Evolutionary conservation across 2,797 vertebrate species (phyloP).

Genomic region (Coracias cyanogaster): DNA sequence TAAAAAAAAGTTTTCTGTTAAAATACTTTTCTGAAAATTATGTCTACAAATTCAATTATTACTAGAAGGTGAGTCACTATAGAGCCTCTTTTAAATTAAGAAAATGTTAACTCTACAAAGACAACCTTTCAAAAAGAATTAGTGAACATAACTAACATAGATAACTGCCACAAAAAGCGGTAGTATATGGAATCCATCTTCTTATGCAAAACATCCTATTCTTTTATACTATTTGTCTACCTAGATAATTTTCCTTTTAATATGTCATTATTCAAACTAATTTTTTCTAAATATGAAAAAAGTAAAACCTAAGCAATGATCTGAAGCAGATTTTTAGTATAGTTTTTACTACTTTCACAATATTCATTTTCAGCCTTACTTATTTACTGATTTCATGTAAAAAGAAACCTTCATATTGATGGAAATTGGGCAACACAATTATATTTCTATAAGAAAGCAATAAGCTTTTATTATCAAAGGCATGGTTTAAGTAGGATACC

Average conservation of each 20-base stretch:
- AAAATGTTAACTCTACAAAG: neutral
- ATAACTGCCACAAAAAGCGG: neutral
- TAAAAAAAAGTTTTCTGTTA: constrained; percentile 9
- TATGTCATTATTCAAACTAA: neutral
- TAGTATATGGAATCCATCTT: neutral
- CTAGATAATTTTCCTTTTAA: neutral
- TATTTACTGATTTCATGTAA: neutral
- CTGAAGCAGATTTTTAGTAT: neutral
- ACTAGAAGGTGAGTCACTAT: neutral
- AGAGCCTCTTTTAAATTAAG: neutral
- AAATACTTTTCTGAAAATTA: constrained; percentile 2
- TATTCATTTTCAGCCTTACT: neutral
- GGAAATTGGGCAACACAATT: neutral
- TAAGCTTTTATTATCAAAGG: neutral
- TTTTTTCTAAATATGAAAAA: neutral
- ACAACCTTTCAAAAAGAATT: neutral
- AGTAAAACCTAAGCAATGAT: neutral
- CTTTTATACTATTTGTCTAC: neutral
- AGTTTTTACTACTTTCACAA: neutral
- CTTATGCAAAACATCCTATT: neutral
- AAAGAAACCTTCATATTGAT: neutral
- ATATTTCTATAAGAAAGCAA: neutral
- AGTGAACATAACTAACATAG: neutral
- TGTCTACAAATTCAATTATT: neutral
- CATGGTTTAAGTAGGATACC: neutral